Conservation (phyloP, 2,888 invertebrate species). For the Metalampra italica region DNA sequence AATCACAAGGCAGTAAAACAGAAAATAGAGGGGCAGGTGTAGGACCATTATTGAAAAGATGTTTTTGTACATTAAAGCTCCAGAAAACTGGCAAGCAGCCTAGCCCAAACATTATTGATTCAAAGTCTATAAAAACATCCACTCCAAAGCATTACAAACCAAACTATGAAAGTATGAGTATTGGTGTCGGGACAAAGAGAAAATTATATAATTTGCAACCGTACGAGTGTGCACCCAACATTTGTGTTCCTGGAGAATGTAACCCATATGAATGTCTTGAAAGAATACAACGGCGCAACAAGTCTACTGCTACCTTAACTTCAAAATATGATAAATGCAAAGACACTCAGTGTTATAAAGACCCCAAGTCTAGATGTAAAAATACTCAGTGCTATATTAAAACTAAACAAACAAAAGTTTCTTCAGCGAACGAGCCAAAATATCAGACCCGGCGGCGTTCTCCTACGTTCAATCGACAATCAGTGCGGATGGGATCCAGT, state of each 20-base stretch:
- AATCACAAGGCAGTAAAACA: slow-evolving; percentile 12
- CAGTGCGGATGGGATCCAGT: slow-evolving; percentile 14
- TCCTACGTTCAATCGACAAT: slow-evolving; percentile 4
- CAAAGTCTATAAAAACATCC: slow-evolving; percentile 8
- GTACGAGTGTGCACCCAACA: slow-evolving; percentile 30
- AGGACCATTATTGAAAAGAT: slow-evolving; percentile 13
- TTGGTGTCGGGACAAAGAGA: neutral
- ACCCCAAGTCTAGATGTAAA: neutral
- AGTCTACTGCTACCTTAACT: neutral
- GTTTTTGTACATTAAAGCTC: slow-evolving; percentile 23
- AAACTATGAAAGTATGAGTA: slow-evolving; percentile 2
- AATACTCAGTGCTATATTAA: neutral
- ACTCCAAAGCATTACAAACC: slow-evolving; percentile 1
- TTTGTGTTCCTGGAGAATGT: slow-evolving; percentile 29
- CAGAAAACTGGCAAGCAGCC: slow-evolving; percentile 8
- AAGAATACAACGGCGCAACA: slow-evolving; percentile 20
- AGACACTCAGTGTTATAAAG: neutral
- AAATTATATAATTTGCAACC: slow-evolving; percentile 12
- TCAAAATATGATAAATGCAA: neutral
- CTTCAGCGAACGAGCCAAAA: neutral
- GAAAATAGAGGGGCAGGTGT: neutral
- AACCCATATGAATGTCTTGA: slow-evolving; percentile 28
- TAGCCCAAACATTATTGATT: neutral
- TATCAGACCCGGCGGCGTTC: neutral
- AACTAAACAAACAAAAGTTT: neutral